Base-by-base conservation (phyloP, 30 jellyfish, hydroid and myxozoan species). In the Haliclystus octoradiatus region DNA sequence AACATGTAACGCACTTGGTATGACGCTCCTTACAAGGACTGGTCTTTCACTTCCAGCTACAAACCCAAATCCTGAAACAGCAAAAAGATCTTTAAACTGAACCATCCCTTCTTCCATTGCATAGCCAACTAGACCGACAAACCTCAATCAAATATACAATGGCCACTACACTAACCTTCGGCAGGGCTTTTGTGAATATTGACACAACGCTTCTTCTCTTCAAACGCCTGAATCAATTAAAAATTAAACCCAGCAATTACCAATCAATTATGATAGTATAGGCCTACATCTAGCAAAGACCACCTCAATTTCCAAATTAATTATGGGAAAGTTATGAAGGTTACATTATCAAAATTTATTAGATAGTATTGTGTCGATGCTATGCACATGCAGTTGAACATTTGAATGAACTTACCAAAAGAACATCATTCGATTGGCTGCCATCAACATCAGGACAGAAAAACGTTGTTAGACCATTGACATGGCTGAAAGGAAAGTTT, bases 41-140 rank as follows among this genome's bases (percentile, higher is more conserved):
- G 93, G 93, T 68, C 70, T 79, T 63, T 79, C 93, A 64, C 93
- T 79, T 33, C 93, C 93, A 1, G 93, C 93, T 0, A 79, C 93
- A 63, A 79, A 79, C 14, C 93, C 93, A 63, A 79, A 79, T 15
- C 93, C 93, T 79, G 29, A 3, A 53, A 68, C 0, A 15, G n/a
- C 14, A 22, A 62, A 25, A 1, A 28, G n/a, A 62, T 34, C 19
- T 62, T 12, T n/a, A n/a, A n/a, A n/a, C n/a, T n/a, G n/a, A n/a
- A n/a, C n/a, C n/a, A n/a, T n/a, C n/a, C n/a, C n/a, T n/a, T n/a
- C n/a, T n/a, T n/a, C 57, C 19, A 19, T 40, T 19, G 57, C 57
- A 40, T 40, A 40, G 19, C 19, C 57, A 40, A 19, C 19, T 5
- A 40, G 57, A 5, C 19, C 57, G 19, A 40, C 57, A 19, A 40